Base-by-base conservation (phyloP, 2,113 vertebrate genomes). In the Panthera leo region DNA sequence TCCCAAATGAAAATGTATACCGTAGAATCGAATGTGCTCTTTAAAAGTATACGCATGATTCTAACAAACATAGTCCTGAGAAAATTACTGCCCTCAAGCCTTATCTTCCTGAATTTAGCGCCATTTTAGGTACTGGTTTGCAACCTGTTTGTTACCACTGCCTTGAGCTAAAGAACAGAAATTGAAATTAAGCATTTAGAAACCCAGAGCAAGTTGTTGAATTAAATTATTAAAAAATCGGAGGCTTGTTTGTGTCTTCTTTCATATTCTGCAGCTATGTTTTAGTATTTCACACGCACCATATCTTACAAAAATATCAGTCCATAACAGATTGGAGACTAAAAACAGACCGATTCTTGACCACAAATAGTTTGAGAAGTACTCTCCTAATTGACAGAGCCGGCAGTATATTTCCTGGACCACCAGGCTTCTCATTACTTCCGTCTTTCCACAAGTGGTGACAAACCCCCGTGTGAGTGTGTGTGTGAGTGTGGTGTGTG, bases 161-260 rank as follows among this genome's bases (percentile, higher is more conserved):
- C 79, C 82, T 85, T 10, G 45, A 79, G 61, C 68, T 36, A 45
- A 84, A 75, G 67, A 95, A 67, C 6, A 67, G 63, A 93, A 61
- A 79, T 51, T 67, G 68, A 95, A 16, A 67, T 75, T 51, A 63
- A 94, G 12, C 25, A 23, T 87, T 63, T 79, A 91, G 53, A 92
- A 87, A 71, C 53, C 18, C 45, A 42, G 42, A 95, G 34, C 27
- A 93, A 42, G 45, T 70, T 82, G n/a, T 76, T 21, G 63, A 79
- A 73, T 90, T 92, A 45, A 71, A 79, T 55, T 55, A 58, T 58
- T 63, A 31, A 91, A 79, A 61, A 25, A n/a, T 8, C 3, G 13
- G 19, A 90, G 42, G 36, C 63, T 73, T 80, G 7, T 53, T 63
- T 45, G n/a, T 94, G 73, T 51, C 65, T 67, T n/a, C 88, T 96